A percentile compares a stretch with the other conserved stretches of the same genome.
These are phyloP conservation scores for Ctenicera cuprea DNA, from an alignment of 2,888 invertebrate genomes.

Conservation along the genomic window DNA sequence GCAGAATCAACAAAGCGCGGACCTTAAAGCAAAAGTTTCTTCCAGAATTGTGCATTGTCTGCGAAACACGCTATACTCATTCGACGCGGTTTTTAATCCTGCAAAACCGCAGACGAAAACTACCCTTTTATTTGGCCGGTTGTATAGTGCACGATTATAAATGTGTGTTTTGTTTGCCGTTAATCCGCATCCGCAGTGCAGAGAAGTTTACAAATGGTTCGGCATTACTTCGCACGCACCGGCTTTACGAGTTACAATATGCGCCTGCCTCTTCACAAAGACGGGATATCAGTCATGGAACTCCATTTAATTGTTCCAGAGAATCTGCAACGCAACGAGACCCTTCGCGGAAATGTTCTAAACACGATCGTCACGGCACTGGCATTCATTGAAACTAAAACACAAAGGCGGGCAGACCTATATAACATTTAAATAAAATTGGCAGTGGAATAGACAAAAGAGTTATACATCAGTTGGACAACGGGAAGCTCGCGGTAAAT, in stretches of 20 bases:
- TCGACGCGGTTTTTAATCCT: constrained; percentile 36
- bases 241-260: constrained; percentile 51
- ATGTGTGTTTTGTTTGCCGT: constrained; percentile 53
- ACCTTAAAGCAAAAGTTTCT: constrained; percentile 11
- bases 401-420: constrained; percentile 24
- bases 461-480: constrained; percentile 56
- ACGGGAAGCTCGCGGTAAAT: constrained; percentile 61
- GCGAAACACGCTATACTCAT: constrained; percentile 17
- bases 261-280: constrained; percentile 49
- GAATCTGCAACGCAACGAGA: constrained; percentile 47
- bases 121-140: constrained; percentile 33
- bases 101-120: constrained; percentile 37
- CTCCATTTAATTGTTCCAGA: constrained; percentile 50
- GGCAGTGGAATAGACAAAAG: constrained; percentile 45
- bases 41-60: constrained; percentile 6
- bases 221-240: constrained; percentile 53
- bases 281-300: constrained; percentile 52
- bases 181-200: constrained; percentile 54
- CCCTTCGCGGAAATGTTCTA: constrained; percentile 33
- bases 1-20: not conserved
- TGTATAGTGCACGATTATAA: constrained; percentile 44
- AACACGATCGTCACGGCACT: constrained; percentile 24
- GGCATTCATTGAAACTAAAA: constrained; percentile 33
- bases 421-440: constrained; percentile 20
- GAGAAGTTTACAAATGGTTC: constrained; percentile 54